Evolutionary conservation across 2,113 vertebrate genomes (phyloP).

Genomic region (Tapirus terrestris): DNA sequence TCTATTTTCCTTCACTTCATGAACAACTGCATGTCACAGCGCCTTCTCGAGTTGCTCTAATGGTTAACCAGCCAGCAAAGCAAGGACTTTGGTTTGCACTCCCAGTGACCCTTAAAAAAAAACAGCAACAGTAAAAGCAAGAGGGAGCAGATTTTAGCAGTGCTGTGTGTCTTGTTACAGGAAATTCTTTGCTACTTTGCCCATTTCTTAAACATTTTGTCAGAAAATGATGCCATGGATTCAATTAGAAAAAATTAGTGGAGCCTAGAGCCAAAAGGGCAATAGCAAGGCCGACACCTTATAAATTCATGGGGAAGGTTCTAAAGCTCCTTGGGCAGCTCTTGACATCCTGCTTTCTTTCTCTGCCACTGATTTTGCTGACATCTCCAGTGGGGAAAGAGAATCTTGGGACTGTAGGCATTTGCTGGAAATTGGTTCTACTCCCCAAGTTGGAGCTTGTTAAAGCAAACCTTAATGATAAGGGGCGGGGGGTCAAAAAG

Average conservation of each 20-base stretch:
- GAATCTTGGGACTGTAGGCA: neutral
- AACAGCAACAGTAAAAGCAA: neutral
- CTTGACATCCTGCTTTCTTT: neutral
- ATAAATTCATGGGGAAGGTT: neutral
- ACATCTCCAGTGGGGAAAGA: neutral
- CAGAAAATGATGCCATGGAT: neutral
- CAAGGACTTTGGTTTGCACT: conserved; percentile 13
- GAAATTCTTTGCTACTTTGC: neutral
- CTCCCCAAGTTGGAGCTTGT: neutral
- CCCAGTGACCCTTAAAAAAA: neutral
- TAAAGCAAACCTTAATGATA: neutral
- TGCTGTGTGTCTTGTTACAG: neutral
- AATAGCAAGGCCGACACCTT: neutral
- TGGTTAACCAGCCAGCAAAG: conserved; percentile 32
- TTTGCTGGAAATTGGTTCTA: neutral
- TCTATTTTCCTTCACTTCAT: neutral
- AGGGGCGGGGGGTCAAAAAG: neutral
- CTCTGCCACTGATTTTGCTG: neutral
- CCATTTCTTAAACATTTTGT: conserved; percentile 5
- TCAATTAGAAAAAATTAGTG: neutral
- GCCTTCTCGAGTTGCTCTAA: neutral
- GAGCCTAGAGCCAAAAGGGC: neutral
- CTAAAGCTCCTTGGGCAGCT: neutral
- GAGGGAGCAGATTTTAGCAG: neutral
- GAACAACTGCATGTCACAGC: neutral